Evolutionary conservation across 2,797 vertebrate species (phyloP), one percentile per base, ranked within the genome.

Genomic region (Allobates femoralis): DNA sequence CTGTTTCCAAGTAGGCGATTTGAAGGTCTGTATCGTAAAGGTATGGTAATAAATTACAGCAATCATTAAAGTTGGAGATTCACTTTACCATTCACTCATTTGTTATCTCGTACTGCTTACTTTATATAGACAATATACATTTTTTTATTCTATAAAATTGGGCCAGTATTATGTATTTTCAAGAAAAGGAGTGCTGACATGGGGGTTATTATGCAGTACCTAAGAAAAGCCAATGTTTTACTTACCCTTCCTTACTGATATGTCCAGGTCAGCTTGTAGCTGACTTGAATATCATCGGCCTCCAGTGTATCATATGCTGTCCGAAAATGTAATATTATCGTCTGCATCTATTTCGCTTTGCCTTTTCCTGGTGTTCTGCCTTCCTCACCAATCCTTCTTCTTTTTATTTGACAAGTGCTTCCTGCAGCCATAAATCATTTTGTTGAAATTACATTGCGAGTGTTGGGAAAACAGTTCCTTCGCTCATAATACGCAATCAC

Each of bases 401-500:
- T 81, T 86, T 86, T 78, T 86, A 76, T 77, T 84, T 84, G 83
- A 84, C 83, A 84, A 77, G 56, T 84, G 56, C 73, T 77, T 84
- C 71, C 79, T 86, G 79, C 67, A 86, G 71, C 85, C 66, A 81
- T 86, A 86, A 81, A 86, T 86, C 69, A 86, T 81, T 81, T 86
- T 86, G 79, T 86, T 79, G 50, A 86, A 81, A 81, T 81, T 80
- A 81, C 69, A 86, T 81, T 86, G 26, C 66, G 67, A 81, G 79
- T 81, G 51, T 74, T 81, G 69, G 69, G 85, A 86, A 76, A 58
- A 74, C 28, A 51, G 62, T 85, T 81, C 71, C 30, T 66, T 74
- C 30, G 56, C 85, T 81, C 58, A 58, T 34, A 51, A 81, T 75
- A 62, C 46, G 30, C 79, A 76, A 30, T 81, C 78, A 81, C 32